Base-by-base conservation (phyloP, 64 coral and sea anemone species). In the Stichodactyla helianthus region DNA sequence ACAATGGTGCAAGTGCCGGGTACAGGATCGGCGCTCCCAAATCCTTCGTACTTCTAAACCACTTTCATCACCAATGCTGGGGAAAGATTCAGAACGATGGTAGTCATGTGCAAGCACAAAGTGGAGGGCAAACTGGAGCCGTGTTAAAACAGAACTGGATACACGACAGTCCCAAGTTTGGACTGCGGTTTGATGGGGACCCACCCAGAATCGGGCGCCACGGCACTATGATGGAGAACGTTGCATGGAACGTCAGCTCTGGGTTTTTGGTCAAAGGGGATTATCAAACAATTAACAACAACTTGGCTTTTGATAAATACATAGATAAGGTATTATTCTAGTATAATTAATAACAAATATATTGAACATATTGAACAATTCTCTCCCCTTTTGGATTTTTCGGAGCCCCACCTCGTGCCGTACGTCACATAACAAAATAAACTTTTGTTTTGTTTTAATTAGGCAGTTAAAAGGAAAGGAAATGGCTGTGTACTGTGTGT, bases 41-140 rank as follows among this genome's bases (percentile, higher is more conserved):
- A 50, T 79, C 93, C 0, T 9, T 86, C 25, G 60, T 95, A 8
- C 62, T 59, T 1, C 80, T 95, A 5, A 91, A 91, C 56, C 89
- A 92, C 53, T 78, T 95, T 7, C 93, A 94, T 18, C 85, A 94
- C 55, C 93, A 94, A 20, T 94, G 93, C 67, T 94, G 93, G 93
- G 93, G 93, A 23, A 90, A 76, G 20, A 92, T 95, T 64, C 93
- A 95, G 67, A 90, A 94, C 19, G 92, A 94, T 50, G 89, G 92
- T 22, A 83, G 88, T 0, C 87, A 87, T 5, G 80, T 94, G 0
- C 92, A 94, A 65, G 80, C 80, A 27, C 88, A 94, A 27, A 54
- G 53, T 19, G 35, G 18, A 12, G 87, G 86, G n/a, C 92, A 93
- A 86, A 82, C 77, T 14, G 64, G 77, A 4, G 88, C 87, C n/a